phyloP scores from a whole-genome alignment of 2,797 vertebrate species.

The Okamejei kenojei region DNA sequence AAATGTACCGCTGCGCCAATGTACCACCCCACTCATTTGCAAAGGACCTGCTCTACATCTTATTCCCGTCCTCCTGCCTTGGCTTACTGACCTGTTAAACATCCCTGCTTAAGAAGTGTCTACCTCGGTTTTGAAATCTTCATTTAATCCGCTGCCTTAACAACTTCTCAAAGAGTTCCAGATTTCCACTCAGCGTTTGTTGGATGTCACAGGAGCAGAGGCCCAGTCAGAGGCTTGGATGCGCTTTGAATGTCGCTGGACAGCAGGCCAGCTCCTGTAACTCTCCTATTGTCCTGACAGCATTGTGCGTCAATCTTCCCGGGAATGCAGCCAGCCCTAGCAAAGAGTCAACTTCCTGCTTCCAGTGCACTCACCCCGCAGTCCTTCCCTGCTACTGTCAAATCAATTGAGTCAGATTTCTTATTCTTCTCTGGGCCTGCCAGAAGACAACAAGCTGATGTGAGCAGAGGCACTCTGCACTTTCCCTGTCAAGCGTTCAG shows the following conservation, averaged over 20 bases:
- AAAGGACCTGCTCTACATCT: not conserved
- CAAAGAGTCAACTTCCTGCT: not conserved
- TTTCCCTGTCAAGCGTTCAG: not conserved
- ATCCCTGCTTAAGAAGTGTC: not conserved
- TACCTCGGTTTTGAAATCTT: not conserved
- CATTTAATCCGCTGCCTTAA: not conserved
- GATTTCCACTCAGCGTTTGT: not conserved
- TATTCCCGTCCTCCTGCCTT: not conserved
- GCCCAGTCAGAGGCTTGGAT: not conserved
- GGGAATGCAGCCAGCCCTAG: constrained; percentile 7
- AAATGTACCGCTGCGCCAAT: too few species aligned
- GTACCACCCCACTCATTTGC: not conserved
- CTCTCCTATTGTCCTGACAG: not conserved
- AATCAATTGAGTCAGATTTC: not conserved
- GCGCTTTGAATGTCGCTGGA: not conserved
- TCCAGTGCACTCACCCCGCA: not conserved
- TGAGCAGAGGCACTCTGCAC: not conserved
- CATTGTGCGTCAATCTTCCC: not conserved
- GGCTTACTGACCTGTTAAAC: not conserved
- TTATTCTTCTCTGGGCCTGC: not conserved
- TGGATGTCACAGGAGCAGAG: not conserved
- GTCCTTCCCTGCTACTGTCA: constrained; percentile 7
- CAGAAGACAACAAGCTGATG: not conserved
- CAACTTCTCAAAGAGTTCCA: not conserved
- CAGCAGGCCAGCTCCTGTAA: not conserved